Conservation (phyloP, 2,888 invertebrate species). For the Notodonta ziczac region DNA sequence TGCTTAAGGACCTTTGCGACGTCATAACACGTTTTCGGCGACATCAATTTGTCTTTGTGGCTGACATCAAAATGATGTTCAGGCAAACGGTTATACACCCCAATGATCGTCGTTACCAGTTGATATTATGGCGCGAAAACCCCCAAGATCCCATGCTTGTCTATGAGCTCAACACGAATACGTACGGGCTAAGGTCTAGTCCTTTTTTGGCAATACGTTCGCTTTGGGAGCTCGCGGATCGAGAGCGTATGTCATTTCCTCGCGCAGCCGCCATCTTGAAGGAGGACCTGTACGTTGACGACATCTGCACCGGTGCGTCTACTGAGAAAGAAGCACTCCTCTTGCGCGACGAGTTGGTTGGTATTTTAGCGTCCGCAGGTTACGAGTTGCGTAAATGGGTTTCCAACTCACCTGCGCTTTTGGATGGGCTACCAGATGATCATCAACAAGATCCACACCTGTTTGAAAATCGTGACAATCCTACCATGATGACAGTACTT, state of each 20-base stretch:
- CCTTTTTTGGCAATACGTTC: neutral
- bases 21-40: neutral
- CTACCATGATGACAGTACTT: neutral
- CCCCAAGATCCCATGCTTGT: neutral
- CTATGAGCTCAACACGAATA: conserved; percentile 1
- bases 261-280: neutral
- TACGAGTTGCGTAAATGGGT: no score
- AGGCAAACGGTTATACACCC: neutral
- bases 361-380: neutral
- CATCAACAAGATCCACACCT: no score
- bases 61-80: conserved; percentile 1
- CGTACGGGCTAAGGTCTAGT: neutral
- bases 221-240: neutral
- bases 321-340: neutral
- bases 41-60: neutral
- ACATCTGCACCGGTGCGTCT: neutral
- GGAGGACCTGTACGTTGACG: neutral
- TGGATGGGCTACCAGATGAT: neutral
- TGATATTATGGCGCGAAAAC: neutral
- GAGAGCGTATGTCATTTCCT: neutral
- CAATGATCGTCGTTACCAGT: neutral
- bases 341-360: neutral
- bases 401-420: neutral
- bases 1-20: neutral
- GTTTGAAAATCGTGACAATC: neutral